Percentiles rank a stretch among this genome's conserved stretches.
Evolutionary conservation across 2,888 invertebrate genomes (phyloP).

Genomic region (Xestia c-nigrum): DNA sequence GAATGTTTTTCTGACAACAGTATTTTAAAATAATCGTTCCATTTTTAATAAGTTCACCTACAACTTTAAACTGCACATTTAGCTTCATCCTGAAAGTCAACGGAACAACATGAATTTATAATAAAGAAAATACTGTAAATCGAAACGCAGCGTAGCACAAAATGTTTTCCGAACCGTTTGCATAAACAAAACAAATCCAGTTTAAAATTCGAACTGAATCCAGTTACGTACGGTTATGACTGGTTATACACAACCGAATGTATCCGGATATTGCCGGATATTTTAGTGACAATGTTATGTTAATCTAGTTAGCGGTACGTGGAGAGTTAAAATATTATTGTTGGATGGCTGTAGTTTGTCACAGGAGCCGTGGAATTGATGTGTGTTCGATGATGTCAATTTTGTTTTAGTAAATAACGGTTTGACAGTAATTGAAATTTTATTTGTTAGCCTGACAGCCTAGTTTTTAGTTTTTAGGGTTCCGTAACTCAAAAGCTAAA

Average conservation of each 20-base stretch:
- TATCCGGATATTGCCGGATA: slow-evolving; percentile 40
- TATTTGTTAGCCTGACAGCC: background rate
- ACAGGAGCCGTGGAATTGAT: background rate
- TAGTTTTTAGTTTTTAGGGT: background rate
- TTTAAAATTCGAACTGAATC: slow-evolving; percentile 51
- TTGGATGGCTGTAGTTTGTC: slow-evolving; percentile 5
- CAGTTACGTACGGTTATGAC: slow-evolving; percentile 58
- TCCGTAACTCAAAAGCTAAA: no score
- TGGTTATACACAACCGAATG: slow-evolving; percentile 25
- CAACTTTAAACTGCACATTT: background rate
- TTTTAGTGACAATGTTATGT: slow-evolving; percentile 47
- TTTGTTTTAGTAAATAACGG: background rate
- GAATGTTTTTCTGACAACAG: background rate
- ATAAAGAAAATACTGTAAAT: slow-evolving; percentile 17
- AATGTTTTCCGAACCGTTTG: slow-evolving; percentile 33
- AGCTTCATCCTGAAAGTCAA: background rate
- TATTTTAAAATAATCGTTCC: background rate
- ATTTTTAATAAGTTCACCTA: background rate
- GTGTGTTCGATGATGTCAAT: slow-evolving; percentile 10
- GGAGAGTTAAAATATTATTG: slow-evolving; percentile 25
- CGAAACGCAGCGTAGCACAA: slow-evolving; percentile 9
- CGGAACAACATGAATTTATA: slow-evolving; percentile 9
- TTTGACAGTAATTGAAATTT: background rate
- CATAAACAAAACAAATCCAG: slow-evolving; percentile 59
- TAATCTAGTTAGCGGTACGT: slow-evolving; percentile 45